phyloP scores from a whole-genome alignment of 2,888 invertebrate genomes.

The Agriotes lineatus region DNA sequence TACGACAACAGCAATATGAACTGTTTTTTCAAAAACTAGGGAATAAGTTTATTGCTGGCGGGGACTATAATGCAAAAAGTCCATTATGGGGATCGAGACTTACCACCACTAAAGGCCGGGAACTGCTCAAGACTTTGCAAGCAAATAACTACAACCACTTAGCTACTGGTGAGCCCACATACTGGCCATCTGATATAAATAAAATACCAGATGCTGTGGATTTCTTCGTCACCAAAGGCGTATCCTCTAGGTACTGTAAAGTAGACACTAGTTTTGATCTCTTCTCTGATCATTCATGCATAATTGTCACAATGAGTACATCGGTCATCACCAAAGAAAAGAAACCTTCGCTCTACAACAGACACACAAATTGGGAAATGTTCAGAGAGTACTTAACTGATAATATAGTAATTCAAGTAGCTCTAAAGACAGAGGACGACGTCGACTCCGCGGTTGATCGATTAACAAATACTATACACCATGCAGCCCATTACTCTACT shows the following conservation, averaged over 20 bases:
- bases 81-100: too few species aligned
- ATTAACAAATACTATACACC: slow-evolving; percentile 6
- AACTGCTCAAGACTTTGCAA: slow-evolving; percentile 6
- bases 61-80: too few species aligned
- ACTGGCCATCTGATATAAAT: slow-evolving; percentile 13
- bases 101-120: slow-evolving; percentile 7
- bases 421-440: slow-evolving; percentile 13
- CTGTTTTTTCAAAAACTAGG: too few species aligned
- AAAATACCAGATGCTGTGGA: slow-evolving; percentile 13
- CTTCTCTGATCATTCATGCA: slow-evolving; percentile 8
- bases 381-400: slow-evolving; percentile 33
- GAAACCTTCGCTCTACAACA: slow-evolving; percentile 24
- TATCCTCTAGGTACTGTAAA: slow-evolving; percentile 18
- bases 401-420: slow-evolving; percentile 13
- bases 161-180: neutral
- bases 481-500: slow-evolving; percentile 39
- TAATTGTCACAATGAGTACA: slow-evolving; percentile 19
- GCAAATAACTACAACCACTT: slow-evolving; percentile 18
- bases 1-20: slow-evolving; percentile 7
- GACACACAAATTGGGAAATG: slow-evolving; percentile 42
- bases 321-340: slow-evolving; percentile 20
- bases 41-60: too few species aligned
- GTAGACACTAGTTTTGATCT: slow-evolving; percentile 16
- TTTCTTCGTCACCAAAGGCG: slow-evolving; percentile 11
- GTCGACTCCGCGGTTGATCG: slow-evolving; percentile 3